Evolutionary conservation across 1,140 invertebrate species (phyloP).

Genomic region (Drosophila leontia): DNA sequence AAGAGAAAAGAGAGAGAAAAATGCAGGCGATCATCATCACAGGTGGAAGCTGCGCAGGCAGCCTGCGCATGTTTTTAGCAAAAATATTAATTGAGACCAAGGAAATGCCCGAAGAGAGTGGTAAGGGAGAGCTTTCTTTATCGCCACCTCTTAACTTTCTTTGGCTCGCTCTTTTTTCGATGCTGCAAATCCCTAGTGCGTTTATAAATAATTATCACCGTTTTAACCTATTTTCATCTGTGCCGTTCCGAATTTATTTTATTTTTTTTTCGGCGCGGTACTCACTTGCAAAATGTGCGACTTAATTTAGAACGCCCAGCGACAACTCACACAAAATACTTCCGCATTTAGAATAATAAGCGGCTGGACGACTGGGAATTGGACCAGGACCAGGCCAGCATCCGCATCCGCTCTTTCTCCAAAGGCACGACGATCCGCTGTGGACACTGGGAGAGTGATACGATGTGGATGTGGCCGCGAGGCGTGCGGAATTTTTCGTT

Average conservation of each 20-base stretch:
- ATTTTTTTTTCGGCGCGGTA: conserved; percentile 19
- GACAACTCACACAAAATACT: conserved; percentile 71
- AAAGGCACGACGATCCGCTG: conserved; percentile 8
- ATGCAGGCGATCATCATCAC: conserved; percentile 30
- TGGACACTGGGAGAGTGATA: conserved; percentile 6
- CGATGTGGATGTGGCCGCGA: conserved; percentile 35
- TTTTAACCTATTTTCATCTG: conserved; percentile 65
- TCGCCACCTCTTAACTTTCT: conserved; percentile 6
- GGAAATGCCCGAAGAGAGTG: conserved; percentile 24
- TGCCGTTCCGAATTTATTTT: conserved; percentile 8
- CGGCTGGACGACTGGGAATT: conserved; percentile 68
- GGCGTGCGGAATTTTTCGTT: conserved; percentile 58
- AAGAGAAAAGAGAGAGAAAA: conserved; percentile 5
- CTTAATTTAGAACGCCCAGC: conserved; percentile 49
- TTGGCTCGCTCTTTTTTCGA: conserved; percentile 16
- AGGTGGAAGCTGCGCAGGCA: conserved; percentile 64
- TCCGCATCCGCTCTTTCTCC: conserved; percentile 39
- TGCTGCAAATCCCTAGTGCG: conserved; percentile 80
- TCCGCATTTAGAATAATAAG: conserved; percentile 77
- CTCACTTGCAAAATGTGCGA: conserved; percentile 47
- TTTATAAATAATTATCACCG: conserved; percentile 81
- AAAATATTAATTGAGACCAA: conserved; percentile 12
- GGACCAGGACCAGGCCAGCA: conserved; percentile 47
- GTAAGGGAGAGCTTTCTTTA: conserved; percentile 13
- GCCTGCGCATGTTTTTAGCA: conserved; percentile 71